phyloP scores from a whole-genome alignment of 2,113 vertebrate genomes.

The Coracopsis vasa region DNA sequence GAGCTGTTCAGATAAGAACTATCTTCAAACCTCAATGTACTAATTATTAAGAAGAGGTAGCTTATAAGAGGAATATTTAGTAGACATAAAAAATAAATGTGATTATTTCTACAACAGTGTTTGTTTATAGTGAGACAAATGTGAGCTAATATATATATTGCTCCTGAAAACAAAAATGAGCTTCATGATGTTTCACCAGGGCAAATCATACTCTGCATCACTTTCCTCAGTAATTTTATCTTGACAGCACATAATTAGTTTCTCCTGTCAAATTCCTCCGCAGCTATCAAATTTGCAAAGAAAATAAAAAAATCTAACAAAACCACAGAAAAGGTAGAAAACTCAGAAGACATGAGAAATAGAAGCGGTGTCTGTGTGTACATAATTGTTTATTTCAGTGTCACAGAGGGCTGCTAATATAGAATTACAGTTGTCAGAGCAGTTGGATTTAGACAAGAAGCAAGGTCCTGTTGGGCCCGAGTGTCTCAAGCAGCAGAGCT shows the following conservation, averaged over 20 bases:
- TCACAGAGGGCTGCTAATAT: not conserved
- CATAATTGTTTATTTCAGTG: not conserved
- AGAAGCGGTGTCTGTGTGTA: rapidly evolving
- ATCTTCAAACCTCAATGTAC: not conserved
- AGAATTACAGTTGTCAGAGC: not conserved
- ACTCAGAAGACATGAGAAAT: not conserved
- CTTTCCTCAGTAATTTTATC: not conserved
- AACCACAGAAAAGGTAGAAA: not conserved
- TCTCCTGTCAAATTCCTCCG: not conserved
- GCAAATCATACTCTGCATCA: not conserved
- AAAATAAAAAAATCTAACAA: not conserved
- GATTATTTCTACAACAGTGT: not conserved
- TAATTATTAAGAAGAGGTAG: not conserved
- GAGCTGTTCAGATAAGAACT: not conserved
- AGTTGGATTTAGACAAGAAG: not conserved
- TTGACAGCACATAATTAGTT: not conserved
- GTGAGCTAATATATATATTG: not conserved
- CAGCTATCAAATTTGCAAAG: not conserved
- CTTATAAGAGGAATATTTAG: not conserved
- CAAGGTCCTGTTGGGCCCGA: not conserved
- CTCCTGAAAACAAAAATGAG: not conserved
- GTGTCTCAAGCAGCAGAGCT: not conserved
- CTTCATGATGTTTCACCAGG: not conserved
- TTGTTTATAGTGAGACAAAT: not conserved
- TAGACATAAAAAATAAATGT: not conserved